Evolutionary conservation across 2,797 vertebrate species (phyloP).

Genomic region (Anabacerthia variegaticeps): DNA sequence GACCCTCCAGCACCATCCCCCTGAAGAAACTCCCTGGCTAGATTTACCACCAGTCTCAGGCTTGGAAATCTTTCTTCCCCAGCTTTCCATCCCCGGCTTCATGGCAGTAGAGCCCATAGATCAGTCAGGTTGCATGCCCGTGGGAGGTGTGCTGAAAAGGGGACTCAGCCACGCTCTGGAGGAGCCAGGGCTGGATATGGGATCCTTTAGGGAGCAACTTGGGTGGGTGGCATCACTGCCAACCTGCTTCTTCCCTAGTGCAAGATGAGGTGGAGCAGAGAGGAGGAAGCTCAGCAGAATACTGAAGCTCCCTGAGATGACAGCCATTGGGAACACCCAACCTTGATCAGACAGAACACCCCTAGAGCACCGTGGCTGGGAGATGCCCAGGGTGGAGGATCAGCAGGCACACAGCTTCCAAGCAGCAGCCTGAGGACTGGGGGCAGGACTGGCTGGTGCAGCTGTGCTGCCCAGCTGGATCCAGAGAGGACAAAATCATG

Average conservation of each 20-base stretch:
- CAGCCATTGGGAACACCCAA: neutral
- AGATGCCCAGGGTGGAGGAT: neutral
- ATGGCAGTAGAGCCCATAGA: neutral
- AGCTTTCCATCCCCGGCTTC: neutral
- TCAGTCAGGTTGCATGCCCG: accelerated
- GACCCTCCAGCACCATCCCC: neutral
- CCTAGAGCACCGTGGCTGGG: neutral
- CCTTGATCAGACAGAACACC: neutral
- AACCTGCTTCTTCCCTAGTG: neutral
- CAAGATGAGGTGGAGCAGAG: neutral
- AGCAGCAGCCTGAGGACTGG: neutral
- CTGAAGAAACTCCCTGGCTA: neutral
- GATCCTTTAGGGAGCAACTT: neutral
- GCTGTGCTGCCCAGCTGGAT: neutral
- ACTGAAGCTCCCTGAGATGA: neutral
- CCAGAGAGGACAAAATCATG: neutral
- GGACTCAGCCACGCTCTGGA: accelerated
- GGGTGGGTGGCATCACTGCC: neutral
- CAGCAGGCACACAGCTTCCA: neutral
- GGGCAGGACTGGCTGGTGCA: neutral
- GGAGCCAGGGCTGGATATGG: neutral
- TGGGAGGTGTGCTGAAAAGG: neutral
- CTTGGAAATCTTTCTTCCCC: neutral
- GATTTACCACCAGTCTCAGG: neutral
- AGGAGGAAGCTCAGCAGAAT: neutral